Conservation (phyloP, 2,888 invertebrate species). For the Drosophila histrio region DNA sequence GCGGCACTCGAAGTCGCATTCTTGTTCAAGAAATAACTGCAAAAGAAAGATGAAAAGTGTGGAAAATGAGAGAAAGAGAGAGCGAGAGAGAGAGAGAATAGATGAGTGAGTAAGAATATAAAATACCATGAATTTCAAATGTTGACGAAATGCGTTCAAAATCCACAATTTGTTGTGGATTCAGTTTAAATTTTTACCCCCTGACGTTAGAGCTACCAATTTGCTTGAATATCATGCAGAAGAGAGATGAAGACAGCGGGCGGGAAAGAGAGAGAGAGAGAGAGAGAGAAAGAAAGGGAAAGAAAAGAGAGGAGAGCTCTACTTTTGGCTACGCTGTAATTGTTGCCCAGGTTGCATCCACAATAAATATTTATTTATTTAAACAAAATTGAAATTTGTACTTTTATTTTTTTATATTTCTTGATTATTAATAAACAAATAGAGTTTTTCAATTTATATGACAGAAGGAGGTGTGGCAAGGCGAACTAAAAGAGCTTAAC, state of each 20-base stretch:
- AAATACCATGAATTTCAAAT: slow-evolving; percentile 67
- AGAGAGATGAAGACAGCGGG: background rate
- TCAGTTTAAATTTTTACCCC: background rate
- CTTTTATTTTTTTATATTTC: too few species aligned
- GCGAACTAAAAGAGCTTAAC: too few species aligned
- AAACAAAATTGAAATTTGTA: too few species aligned
- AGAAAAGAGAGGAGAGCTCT: background rate
- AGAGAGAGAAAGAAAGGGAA: background rate
- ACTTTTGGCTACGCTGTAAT: background rate
- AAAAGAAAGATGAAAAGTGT: slow-evolving; percentile 8
- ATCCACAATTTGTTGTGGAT: slow-evolving; percentile 49
- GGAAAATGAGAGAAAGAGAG: background rate
- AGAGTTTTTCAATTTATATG: too few species aligned
- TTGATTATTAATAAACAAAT: too few species aligned
- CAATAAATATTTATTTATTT: too few species aligned
- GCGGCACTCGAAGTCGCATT: slow-evolving; percentile 56
- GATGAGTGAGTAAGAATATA: slow-evolving; percentile 17
- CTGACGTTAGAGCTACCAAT: slow-evolving; percentile 1
- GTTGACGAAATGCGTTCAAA: slow-evolving; percentile 26
- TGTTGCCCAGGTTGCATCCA: background rate
- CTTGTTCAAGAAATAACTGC: slow-evolving; percentile 66
- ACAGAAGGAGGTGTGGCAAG: too few species aligned
- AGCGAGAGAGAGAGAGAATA: background rate
- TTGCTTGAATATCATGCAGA: background rate
- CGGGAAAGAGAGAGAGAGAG: background rate